Evolutionary conservation across 2,888 invertebrate genomes (phyloP), one percentile per base, ranked within the genome.

Genomic region (Cataglyphis rosenhaueri): DNA sequence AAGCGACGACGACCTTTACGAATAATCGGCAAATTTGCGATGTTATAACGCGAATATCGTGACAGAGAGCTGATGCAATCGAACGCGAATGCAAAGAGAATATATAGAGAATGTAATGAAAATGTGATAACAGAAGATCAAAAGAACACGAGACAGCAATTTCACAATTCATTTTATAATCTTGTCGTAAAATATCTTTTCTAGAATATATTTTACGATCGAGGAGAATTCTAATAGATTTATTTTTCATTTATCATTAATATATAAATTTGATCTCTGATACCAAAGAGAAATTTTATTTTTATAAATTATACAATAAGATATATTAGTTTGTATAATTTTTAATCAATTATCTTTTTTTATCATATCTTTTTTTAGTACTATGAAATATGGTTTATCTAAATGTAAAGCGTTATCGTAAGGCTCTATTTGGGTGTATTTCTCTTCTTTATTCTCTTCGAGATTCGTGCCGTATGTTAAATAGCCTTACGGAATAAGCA

Each of bases 391-490:
- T 12, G 21, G 9, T 1, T 57, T 44, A 12, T 48, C 15, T 48
- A 61, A 10, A 10, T 0, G 44, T 64, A 3, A 81, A 71, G 8
- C 38, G 10, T 81, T 35, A 57, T 59, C 8, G 35, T 52, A 71
- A 59, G 35, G 32, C 44, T 73, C n/a, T 38, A 64, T n/a, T 76
- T 21, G 15, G 21, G 12, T 21, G 21, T 21, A 21, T 62, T 75
- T 35, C 18, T 75, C 21, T 52, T 1, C 1, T 55, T 65, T 38
- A 41, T 38, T 29, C 29, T 38, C 29, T 29, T 29, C 29, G 29
- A 65, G 29, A 66, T 57, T 57, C 29, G 76, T 55, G 52, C 55
- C 52, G 38, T 55, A 55, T 66, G 15, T 41, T 74, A n/a, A 52
- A n/a, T 64, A 64, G 35, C 3, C 41, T 76, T 57, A 38, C 55